Evolutionary conservation across 2,797 vertebrate species (phyloP).

Genomic region (Myotis vivesi): DNA sequence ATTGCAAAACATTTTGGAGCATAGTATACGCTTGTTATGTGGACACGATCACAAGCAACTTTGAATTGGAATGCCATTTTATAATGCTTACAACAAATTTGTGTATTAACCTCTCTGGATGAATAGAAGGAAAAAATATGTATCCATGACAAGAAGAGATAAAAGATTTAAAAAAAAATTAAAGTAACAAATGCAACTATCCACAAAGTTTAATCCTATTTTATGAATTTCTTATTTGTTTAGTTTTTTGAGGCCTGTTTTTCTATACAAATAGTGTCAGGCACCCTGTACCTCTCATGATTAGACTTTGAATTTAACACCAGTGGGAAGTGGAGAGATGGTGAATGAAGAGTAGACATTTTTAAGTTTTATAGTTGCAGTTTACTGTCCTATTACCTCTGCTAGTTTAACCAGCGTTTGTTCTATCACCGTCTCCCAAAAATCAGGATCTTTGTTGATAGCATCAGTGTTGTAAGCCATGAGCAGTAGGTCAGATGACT

Average conservation of each 20-base stretch:
- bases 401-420: conserved; percentile 38
- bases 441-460: conserved; percentile 22
- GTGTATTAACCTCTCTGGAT: conserved; percentile 57
- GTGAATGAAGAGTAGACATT: conserved; percentile 12
- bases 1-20: conserved; percentile 75
- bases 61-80: conserved; percentile 75
- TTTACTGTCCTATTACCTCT: not conserved
- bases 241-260: conserved; percentile 54
- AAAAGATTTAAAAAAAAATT: conserved; percentile 66
- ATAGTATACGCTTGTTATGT: conserved; percentile 65
- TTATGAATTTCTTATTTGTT: conserved; percentile 53
- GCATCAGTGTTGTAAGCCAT: conserved; percentile 32
- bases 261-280: conserved; percentile 31
- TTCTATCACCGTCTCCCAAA: not conserved
- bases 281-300: not conserved
- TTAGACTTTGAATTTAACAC: conserved; percentile 49
- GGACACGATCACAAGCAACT: conserved; percentile 63
- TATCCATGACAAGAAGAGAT: conserved; percentile 53
- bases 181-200: conserved; percentile 44
- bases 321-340: not conserved
- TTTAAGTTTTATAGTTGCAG: conserved; percentile 22
- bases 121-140: conserved; percentile 62
- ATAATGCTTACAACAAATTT: conserved; percentile 66
- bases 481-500: conserved; percentile 23
- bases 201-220: conserved; percentile 35